Conservation (phyloP, 2,888 invertebrate species). For the Ecdyonurus torrentis region DNA sequence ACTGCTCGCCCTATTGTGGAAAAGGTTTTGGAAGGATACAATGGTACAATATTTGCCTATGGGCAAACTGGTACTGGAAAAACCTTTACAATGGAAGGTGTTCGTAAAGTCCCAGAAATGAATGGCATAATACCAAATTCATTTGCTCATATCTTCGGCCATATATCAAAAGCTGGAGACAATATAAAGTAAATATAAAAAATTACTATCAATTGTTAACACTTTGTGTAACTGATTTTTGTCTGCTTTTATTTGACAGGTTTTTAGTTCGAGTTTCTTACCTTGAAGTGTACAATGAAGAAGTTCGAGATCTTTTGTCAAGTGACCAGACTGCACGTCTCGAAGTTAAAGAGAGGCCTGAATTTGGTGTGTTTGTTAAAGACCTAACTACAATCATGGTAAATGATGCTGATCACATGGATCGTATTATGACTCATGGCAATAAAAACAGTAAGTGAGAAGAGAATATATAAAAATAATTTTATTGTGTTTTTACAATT, state of each 20-base stretch:
- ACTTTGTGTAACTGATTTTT: slow-evolving; percentile 7
- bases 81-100: slow-evolving; percentile 97
- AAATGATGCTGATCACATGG: slow-evolving; percentile 88
- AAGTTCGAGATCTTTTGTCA: slow-evolving; percentile 79
- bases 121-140: slow-evolving; percentile 97
- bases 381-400: slow-evolving; percentile 96
- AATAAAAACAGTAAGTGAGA: slow-evolving; percentile 76
- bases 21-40: slow-evolving; percentile 90
- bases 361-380: slow-evolving; percentile 95
- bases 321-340: slow-evolving; percentile 70
- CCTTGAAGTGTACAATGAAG: slow-evolving; percentile 98
- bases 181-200: slow-evolving; percentile 55
- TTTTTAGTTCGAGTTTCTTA: slow-evolving; percentile 96
- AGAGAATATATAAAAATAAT: too few species aligned
- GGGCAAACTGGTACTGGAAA: slow-evolving; percentile 96
- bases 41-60: slow-evolving; percentile 83
- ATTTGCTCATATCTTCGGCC: slow-evolving; percentile 96
- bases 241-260: slow-evolving; percentile 27
- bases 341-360: slow-evolving; percentile 89
- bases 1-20: slow-evolving; percentile 94
- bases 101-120: slow-evolving; percentile 68
- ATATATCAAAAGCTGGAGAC: slow-evolving; percentile 85
- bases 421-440: slow-evolving; percentile 87
- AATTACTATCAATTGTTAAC: too few species aligned
- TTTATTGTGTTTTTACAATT: not conserved